phyloP scores from a whole-genome alignment of 2,888 invertebrate species.

The Boloria selene region DNA sequence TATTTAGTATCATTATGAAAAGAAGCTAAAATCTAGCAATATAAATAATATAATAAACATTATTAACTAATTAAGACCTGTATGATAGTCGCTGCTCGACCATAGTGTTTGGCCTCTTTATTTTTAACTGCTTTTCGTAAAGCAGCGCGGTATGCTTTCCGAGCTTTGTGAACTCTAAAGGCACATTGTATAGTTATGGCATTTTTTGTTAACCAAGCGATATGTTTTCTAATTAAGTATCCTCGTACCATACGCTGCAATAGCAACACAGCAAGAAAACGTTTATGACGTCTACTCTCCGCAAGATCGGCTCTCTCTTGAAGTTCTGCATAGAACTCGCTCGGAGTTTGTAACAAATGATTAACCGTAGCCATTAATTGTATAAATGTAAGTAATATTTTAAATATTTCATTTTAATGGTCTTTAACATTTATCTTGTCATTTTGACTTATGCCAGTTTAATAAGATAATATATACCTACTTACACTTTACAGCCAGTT shows the following conservation, averaged over 20 bases:
- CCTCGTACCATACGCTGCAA: constrained; percentile 65
- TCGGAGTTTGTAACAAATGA: constrained; percentile 50
- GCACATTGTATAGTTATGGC: constrained; percentile 70
- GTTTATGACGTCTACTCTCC: constrained; percentile 52
- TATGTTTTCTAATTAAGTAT: constrained; percentile 64
- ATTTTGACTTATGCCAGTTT: background rate
- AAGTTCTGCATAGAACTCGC: constrained; percentile 58
- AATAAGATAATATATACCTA: background rate
- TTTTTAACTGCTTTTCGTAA: constrained; percentile 61
- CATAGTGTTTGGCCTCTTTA: constrained; percentile 64
- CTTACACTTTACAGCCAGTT: constrained; percentile 7
- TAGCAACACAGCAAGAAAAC: constrained; percentile 60
- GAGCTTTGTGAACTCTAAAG: constrained; percentile 61
- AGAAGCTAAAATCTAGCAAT: no score
- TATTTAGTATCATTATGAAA: no score
- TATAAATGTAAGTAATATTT: background rate
- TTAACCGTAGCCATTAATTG: constrained; percentile 64
- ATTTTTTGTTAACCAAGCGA: constrained; percentile 64
- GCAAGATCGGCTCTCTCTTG: constrained; percentile 59
- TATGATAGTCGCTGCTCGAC: constrained; percentile 59
- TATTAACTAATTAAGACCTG: constrained; percentile 53
- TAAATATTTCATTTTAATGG: background rate
- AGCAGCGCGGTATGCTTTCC: constrained; percentile 58
- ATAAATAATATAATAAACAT: no score
- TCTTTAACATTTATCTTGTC: background rate